phyloP scores from a whole-genome alignment of 2,113 vertebrate species.

The Oryctolagus cuniculus region mOryCun1.1 NC_091434.1:39650501-39651000 shows the following conservation, averaged over 20 bases:
- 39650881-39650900: too few species aligned
- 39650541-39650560: background rate
- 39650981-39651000: too few species aligned
- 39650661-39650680: background rate
- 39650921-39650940: too few species aligned
- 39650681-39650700: background rate
- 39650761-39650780: too few species aligned
- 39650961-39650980: too few species aligned
- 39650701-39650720: slow-evolving; percentile 14
- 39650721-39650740: slow-evolving; percentile 36
- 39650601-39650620: background rate
- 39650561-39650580: background rate
- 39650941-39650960: too few species aligned
- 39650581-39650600: background rate
- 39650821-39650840: too few species aligned
- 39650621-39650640: background rate
- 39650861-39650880: too few species aligned
- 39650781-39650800: too few species aligned
- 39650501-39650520: background rate
- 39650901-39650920: too few species aligned
- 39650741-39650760: background rate
- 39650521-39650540: slow-evolving; percentile 9
- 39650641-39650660: background rate
- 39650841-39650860: too few species aligned
- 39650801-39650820: too few species aligned